Conservation (phyloP, 2,797 vertebrate species). For the Halcyon leucocephala region DNA sequence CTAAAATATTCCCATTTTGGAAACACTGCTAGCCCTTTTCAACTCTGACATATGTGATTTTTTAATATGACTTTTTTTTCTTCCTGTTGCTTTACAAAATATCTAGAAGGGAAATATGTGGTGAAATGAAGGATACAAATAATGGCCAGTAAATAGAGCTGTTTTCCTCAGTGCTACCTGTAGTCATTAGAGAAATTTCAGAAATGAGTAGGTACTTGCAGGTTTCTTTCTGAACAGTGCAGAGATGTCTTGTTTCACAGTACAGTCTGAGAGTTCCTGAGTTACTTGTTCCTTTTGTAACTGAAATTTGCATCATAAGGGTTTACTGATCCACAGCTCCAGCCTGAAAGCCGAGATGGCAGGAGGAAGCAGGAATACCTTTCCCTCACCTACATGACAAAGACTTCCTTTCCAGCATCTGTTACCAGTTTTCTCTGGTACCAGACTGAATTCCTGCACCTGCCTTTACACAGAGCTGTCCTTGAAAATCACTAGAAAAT, state of each 20-base stretch:
- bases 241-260: not conserved
- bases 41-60: not conserved
- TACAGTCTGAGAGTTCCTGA: not conserved
- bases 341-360: not conserved
- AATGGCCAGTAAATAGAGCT: not conserved
- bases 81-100: not conserved
- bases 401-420: not conserved
- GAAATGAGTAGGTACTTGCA: not conserved
- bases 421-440: not conserved
- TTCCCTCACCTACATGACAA: not conserved
- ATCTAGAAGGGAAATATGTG: not conserved
- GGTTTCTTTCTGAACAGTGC: not conserved
- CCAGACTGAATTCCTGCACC: not conserved
- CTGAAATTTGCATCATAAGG: not conserved
- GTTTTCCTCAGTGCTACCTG: not conserved
- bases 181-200: not conserved
- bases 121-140: not conserved
- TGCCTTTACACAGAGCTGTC: not conserved
- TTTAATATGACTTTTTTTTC: not conserved
- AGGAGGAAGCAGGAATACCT: not conserved
- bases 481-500: constrained; percentile 28
- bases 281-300: not conserved
- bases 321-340: not conserved
- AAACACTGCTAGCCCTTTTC: not conserved
- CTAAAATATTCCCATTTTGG: not conserved